Conservation (phyloP, 1,140 invertebrate species). For the Drosophila gunungcola region DNA sequence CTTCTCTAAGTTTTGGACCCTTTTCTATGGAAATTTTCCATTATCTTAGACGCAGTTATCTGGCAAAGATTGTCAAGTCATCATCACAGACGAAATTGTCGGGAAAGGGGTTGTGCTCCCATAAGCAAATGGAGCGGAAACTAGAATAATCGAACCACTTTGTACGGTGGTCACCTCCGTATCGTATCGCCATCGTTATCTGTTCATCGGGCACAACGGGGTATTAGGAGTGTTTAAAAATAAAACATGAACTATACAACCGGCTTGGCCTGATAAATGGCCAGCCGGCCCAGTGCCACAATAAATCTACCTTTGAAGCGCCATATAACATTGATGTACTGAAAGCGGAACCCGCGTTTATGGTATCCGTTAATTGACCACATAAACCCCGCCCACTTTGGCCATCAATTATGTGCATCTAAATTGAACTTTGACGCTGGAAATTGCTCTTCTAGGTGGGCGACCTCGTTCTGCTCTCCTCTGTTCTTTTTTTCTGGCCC, state of each 20-base stretch:
- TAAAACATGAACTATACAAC: slow-evolving; percentile 69
- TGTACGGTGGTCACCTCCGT: slow-evolving; percentile 1
- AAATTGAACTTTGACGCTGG: slow-evolving; percentile 76
- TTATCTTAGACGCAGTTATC: slow-evolving; percentile 21
- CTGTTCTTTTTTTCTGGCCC: not conserved
- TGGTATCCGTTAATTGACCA: slow-evolving; percentile 32
- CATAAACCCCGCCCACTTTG: slow-evolving; percentile 28
- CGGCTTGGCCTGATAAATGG: slow-evolving; percentile 66
- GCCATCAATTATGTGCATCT: slow-evolving; percentile 70
- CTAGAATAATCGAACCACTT: slow-evolving; percentile 43
- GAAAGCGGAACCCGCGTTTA: slow-evolving; percentile 31
- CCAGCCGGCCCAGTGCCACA: slow-evolving; percentile 9
- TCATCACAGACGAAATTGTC: slow-evolving; percentile 9
- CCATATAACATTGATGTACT: slow-evolving; percentile 24
- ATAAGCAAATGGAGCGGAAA: slow-evolving; percentile 43
- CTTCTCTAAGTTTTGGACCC: not conserved
- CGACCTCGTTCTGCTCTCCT: too few species aligned
- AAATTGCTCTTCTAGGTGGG: slow-evolving; percentile 41
- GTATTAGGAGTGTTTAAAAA: slow-evolving; percentile 68
- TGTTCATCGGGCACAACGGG: slow-evolving; percentile 18
- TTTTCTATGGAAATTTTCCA: slow-evolving; percentile 27
- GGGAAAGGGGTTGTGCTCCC: not conserved
- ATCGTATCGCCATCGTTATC: slow-evolving; percentile 24
- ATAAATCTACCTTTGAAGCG: slow-evolving; percentile 52
- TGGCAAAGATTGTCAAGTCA: slow-evolving; percentile 28